These are phyloP conservation scores for Leucosticte australis DNA, from an alignment of 2,113 vertebrate genomes.

Conservation along the genomic window DNA sequence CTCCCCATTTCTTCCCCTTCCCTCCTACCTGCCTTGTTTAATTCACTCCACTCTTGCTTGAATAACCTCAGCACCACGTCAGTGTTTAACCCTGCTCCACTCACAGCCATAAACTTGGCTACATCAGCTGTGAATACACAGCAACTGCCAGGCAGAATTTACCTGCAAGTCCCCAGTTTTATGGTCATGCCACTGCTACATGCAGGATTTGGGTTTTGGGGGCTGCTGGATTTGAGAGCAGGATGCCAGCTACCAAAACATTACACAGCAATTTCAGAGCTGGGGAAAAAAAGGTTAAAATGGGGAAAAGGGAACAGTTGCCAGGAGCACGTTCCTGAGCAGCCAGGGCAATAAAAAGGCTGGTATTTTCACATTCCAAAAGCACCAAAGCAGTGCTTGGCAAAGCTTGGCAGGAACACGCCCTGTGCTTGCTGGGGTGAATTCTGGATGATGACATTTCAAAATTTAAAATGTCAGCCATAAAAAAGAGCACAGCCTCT, in stretches of 20 bases:
- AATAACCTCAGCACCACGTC: not conserved
- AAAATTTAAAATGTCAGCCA: constrained; percentile 48
- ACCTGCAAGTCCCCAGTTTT: not conserved
- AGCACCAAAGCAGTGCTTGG: not conserved
- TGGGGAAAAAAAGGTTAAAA: not conserved
- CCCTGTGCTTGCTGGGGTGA: not conserved
- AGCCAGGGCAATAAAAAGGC: not conserved
- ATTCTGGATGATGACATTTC: constrained; percentile 46
- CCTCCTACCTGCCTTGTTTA: constrained; percentile 1
- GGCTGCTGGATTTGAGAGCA: not conserved
- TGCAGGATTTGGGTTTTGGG: not conserved
- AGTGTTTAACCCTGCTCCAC: not conserved
- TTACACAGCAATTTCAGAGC: not conserved
- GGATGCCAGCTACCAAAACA: not conserved
- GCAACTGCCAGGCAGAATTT: not conserved
- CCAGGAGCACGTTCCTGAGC: not conserved
- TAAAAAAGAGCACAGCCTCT: not conserved
- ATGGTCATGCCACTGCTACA: not conserved
- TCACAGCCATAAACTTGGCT: not conserved
- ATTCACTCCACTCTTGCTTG: not conserved
- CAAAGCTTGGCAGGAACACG: not conserved
- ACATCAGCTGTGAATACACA: not conserved
- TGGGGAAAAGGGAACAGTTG: not conserved
- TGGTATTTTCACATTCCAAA: constrained; percentile 9
- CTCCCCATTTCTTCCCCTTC: not conserved